Percentiles rank a stretch among this genome's conserved stretches.
Conservation (phyloP, 2,888 invertebrate genomes). For the Lepetodrilus schrolli region DNA sequence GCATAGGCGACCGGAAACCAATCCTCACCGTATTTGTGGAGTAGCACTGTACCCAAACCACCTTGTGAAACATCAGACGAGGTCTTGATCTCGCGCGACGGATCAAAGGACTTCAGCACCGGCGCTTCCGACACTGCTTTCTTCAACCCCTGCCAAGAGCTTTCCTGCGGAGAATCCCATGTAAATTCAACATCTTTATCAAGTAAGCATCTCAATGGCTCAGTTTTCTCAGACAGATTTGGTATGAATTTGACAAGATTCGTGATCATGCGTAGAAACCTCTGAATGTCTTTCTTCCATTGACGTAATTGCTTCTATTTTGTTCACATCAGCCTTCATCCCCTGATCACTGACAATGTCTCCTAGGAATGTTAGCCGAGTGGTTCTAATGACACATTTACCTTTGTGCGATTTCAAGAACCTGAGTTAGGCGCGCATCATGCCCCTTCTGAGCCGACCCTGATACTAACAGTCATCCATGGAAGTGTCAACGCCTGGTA, state of each 20-base stretch:
- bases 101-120: slow-evolving; percentile 32
- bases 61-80: slow-evolving; percentile 21
- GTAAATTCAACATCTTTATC: neutral
- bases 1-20: slow-evolving; percentile 35
- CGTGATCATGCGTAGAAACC: slow-evolving; percentile 36
- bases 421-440: neutral
- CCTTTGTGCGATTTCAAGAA: slow-evolving; percentile 25
- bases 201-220: neutral
- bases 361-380: slow-evolving; percentile 32
- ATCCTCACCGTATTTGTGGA: slow-evolving; percentile 28
- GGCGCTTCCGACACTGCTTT: neutral
- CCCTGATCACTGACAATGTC: slow-evolving; percentile 18
- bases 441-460: slow-evolving; percentile 20
- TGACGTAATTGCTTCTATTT: neutral
- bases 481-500: slow-evolving; percentile 24
- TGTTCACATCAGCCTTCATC: slow-evolving; percentile 13
- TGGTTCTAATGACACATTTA: slow-evolving; percentile 29
- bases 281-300: slow-evolving; percentile 26
- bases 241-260: slow-evolving; percentile 32
- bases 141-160: slow-evolving; percentile 1
- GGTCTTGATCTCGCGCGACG: slow-evolving; percentile 22
- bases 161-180: neutral
- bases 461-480: slow-evolving; percentile 31
- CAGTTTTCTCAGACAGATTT: slow-evolving; percentile 27
- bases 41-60: slow-evolving; percentile 33